Evolutionary conservation across 1,140 invertebrate species (phyloP), one percentile per base, ranked within the genome.

Genomic region (Drosophila ananassae): DNA sequence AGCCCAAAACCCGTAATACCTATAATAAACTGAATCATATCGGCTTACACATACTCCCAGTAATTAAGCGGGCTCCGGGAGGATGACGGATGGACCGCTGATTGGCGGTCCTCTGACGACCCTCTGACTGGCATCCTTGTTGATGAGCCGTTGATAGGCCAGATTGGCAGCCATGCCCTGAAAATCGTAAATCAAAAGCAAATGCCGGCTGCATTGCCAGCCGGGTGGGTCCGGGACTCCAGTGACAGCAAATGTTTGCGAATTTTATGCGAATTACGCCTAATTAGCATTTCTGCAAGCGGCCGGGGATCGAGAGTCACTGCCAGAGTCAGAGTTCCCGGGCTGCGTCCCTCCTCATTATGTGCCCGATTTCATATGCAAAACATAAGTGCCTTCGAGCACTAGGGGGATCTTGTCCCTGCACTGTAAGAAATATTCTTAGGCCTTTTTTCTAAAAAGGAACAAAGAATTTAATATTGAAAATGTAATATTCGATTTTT

Each of bases 201-300:
- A 47, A 47, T 22, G 44, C 44, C 44, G 44, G 44, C 51, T 53
- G 47, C 32, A 24, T 37, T 66, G 52, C 77, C 30, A 28, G 28
- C 12, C 46, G 54, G 37, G 30, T 32, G 59, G 25, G 17, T 34
- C 47, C 22, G 8, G n/a, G 34, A 25, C 60, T 44, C 50, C 51
- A 60, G 39, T 79, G 68, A 72, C 80, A 77, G 80, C 77, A 77
- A 89, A 89, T 89, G 83, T 85, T 89, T 89, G 83, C 84, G 79
- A 83, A 83, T 89, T 89, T 89, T 89, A 89, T 89, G 83, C 83
- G 83, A 83, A 89, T 89, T 89, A 89, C 84, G 79, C 84, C 83
- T 89, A 89, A 89, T 89, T 89, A 89, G 83, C 83, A 89, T 89
- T 89, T 83, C 81, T 81, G 59, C 60, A 53, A 73, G 51, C 51